These are phyloP conservation scores for Cirrhinus mrigala DNA, from an alignment of 2,797 vertebrate genomes.

Conservation along the genomic window DNA sequence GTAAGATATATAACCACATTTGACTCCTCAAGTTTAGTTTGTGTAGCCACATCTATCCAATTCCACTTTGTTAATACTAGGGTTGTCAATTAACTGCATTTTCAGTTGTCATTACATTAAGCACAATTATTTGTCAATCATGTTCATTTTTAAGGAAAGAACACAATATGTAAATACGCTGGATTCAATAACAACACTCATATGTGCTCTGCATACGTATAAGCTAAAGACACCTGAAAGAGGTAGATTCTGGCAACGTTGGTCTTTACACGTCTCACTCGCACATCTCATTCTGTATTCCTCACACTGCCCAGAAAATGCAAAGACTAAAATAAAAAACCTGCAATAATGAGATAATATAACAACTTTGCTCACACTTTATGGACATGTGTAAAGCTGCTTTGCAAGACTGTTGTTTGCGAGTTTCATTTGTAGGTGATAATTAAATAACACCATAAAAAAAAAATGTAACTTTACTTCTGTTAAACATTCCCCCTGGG, in stretches of 20 bases:
- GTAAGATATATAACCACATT: constrained; percentile 1
- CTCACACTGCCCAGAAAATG: background rate
- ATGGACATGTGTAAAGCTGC: background rate
- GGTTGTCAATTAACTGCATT: background rate
- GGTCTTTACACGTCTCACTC: background rate
- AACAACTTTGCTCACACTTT: constrained; percentile 8
- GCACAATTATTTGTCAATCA: background rate
- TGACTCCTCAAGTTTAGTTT: background rate
- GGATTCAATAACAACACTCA: background rate
- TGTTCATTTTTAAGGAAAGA: background rate
- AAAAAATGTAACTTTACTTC: background rate
- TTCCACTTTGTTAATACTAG: background rate
- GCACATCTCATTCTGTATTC: background rate
- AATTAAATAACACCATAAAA: constrained; percentile 2
- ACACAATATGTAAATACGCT: background rate
- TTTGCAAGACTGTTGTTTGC: background rate
- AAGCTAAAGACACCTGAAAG: background rate
- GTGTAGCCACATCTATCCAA: background rate
- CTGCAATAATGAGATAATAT: background rate
- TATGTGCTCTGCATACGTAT: background rate
- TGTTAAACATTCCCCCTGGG: background rate
- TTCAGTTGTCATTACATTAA: background rate
- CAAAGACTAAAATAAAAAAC: background rate
- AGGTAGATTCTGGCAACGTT: background rate
- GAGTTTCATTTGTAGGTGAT: background rate